A percentile compares a stretch with the other conserved stretches of the same genome.
phyloP scores from a whole-genome alignment of 1,140 invertebrate genomes.

The Mesaphorura yosii region DNA sequence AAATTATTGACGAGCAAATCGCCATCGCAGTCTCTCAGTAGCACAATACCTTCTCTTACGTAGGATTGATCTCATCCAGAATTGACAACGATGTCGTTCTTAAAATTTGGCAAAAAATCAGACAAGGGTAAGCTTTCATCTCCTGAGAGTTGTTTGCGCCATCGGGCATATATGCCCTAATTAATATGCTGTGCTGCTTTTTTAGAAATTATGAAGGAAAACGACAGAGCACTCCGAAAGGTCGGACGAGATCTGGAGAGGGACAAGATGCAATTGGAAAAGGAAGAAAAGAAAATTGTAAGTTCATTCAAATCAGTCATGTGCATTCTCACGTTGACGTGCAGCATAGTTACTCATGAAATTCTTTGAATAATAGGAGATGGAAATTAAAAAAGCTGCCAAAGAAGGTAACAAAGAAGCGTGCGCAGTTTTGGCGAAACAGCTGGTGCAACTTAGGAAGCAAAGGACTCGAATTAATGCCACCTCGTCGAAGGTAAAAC shows the following conservation, averaged over 20 bases:
- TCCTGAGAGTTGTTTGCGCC: not conserved
- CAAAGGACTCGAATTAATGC: slow-evolving; percentile 71
- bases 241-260: slow-evolving; percentile 70
- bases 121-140: slow-evolving; percentile 25
- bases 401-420: slow-evolving; percentile 75
- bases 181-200: too few relatives aligned
- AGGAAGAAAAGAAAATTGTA: slow-evolving; percentile 80
- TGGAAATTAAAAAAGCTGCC: slow-evolving; percentile 79
- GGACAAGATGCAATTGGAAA: slow-evolving; percentile 63
- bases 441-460: slow-evolving; percentile 72
- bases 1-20: not conserved
- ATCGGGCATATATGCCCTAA: not conserved
- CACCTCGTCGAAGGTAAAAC: slow-evolving; percentile 59
- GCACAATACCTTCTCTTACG: not conserved
- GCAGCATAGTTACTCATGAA: slow-evolving; percentile 9
- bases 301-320: too few relatives aligned
- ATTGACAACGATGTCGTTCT: slow-evolving; percentile 20
- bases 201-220: slow-evolving; percentile 66
- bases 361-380: slow-evolving; percentile 51
- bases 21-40: not conserved
- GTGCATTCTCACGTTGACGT: too few relatives aligned
- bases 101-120: slow-evolving; percentile 29
- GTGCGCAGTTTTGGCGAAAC: slow-evolving; percentile 71
- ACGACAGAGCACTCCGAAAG: slow-evolving; percentile 64
- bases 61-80: not conserved